Evolutionary conservation across 2,888 invertebrate species (phyloP).

Genomic region (Julus scandinavius): DNA sequence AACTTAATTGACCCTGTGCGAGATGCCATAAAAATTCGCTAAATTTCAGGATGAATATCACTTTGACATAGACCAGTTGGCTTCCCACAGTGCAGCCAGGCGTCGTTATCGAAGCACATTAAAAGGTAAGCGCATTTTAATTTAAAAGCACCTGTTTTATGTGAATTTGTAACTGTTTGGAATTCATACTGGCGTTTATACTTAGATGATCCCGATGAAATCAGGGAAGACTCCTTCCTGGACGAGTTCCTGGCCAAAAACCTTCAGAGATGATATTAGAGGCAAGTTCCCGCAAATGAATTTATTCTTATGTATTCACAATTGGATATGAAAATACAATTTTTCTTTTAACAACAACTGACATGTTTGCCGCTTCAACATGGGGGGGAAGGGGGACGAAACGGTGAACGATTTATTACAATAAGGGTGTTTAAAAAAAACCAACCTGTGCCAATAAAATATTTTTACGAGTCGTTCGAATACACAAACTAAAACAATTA

Average conservation of each 20-base stretch:
- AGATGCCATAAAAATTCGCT: not conserved
- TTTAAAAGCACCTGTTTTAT: not conserved
- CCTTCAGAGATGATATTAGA: not conserved
- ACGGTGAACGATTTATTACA: not conserved
- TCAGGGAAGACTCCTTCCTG: constrained; percentile 49
- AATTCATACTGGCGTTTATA: not conserved
- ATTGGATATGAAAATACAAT: constrained; percentile 25
- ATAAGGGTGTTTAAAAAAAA: constrained; percentile 23
- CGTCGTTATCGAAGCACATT: constrained; percentile 13
- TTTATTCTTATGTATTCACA: constrained; percentile 32
- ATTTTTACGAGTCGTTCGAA: not conserved
- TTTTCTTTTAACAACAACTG: constrained; percentile 18
- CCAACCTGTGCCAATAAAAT: constrained; percentile 39
- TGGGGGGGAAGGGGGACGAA: not conserved
- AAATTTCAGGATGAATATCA: constrained; percentile 30
- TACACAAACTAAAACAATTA: constrained; percentile 19
- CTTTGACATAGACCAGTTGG: constrained; percentile 35
- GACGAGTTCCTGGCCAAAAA: constrained; percentile 54
- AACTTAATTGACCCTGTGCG: not conserved
- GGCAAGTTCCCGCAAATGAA: constrained; percentile 42
- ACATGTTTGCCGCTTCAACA: not conserved
- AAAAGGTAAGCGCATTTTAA: not conserved
- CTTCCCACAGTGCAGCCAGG: constrained; percentile 32
- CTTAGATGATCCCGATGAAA: constrained; percentile 48
- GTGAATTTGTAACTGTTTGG: not conserved